A percentile compares a stretch with the other conserved stretches of the same genome.
phyloP scores from a whole-genome alignment of 2,888 invertebrate species.

The Sphaerophoria rueppellii region DNA sequence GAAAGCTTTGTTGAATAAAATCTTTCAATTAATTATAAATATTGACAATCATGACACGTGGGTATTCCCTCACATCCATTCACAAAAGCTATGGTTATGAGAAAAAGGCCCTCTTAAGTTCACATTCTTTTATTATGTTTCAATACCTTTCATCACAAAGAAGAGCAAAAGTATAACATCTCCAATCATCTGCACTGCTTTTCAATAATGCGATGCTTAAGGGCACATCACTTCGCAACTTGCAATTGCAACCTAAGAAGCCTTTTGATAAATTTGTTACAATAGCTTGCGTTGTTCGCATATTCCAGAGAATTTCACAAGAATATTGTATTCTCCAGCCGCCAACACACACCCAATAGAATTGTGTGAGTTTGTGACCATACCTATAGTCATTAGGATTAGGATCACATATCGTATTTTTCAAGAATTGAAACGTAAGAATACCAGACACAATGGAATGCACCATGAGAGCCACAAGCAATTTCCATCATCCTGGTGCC shows the following conservation, averaged over 20 bases:
- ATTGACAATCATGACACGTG: background rate
- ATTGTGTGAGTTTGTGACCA: slow-evolving; percentile 28
- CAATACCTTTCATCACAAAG: background rate
- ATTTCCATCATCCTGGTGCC: slow-evolving; percentile 47
- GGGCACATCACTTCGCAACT: background rate
- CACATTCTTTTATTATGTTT: too few species aligned
- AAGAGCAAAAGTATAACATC: background rate
- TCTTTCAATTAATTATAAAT: background rate
- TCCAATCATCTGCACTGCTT: slow-evolving; percentile 20
- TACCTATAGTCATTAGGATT: slow-evolving; percentile 28
- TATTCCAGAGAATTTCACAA: slow-evolving; percentile 28
- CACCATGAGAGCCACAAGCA: slow-evolving; percentile 26
- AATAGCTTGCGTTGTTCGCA: slow-evolving; percentile 32
- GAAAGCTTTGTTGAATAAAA: background rate
- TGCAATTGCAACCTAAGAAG: slow-evolving; percentile 5
- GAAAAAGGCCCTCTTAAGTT: too few species aligned
- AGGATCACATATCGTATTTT: slow-evolving; percentile 44
- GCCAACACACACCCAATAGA: slow-evolving; percentile 4
- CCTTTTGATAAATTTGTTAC: slow-evolving; percentile 36
- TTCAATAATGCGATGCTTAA: slow-evolving; percentile 2
- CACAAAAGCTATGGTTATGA: too few species aligned
- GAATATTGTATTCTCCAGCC: background rate
- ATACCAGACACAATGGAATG: slow-evolving; percentile 30
- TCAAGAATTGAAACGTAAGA: background rate
- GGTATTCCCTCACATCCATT: too few species aligned